Conservation (phyloP, 2,797 vertebrate species). For the Notolabrus celidotus region DNA sequence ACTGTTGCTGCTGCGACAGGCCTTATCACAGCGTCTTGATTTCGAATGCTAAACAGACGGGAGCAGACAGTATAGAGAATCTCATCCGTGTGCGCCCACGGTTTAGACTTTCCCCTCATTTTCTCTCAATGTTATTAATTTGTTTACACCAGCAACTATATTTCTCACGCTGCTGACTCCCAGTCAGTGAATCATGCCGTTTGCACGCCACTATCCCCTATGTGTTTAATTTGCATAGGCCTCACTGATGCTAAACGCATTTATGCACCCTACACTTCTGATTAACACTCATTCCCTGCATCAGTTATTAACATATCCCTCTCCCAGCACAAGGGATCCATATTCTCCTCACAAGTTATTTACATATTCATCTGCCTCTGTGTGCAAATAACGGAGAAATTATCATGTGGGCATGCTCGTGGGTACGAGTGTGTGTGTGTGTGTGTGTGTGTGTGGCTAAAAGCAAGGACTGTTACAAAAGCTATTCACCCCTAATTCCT, state of each 20-base stretch:
- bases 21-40: slow-evolving; percentile 74
- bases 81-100: slow-evolving; percentile 1
- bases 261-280: slow-evolving; percentile 62
- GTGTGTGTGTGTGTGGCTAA: slow-evolving; percentile 46
- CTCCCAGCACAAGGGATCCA: slow-evolving; percentile 66
- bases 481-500: slow-evolving; percentile 63
- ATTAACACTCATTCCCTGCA: slow-evolving; percentile 70
- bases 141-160: slow-evolving; percentile 41
- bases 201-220: slow-evolving; percentile 34
- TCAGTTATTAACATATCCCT: slow-evolving; percentile 71
- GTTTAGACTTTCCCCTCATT: neutral
- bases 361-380: slow-evolving; percentile 78
- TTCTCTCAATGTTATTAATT: slow-evolving; percentile 36
- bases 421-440: slow-evolving; percentile 43
- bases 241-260: slow-evolving; percentile 50
- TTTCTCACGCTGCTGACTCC: slow-evolving; percentile 43
- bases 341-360: slow-evolving; percentile 67
- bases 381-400: slow-evolving; percentile 72
- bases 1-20: slow-evolving; percentile 85
- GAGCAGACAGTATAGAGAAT: slow-evolving; percentile 59
- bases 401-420: slow-evolving; percentile 61
- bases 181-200: slow-evolving; percentile 35
- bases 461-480: slow-evolving; percentile 74
- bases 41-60: slow-evolving; percentile 77
- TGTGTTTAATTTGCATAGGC: slow-evolving; percentile 54